phyloP scores from a whole-genome alignment of 1,140 invertebrate genomes.

The Drosophila biarmipes region DNA sequence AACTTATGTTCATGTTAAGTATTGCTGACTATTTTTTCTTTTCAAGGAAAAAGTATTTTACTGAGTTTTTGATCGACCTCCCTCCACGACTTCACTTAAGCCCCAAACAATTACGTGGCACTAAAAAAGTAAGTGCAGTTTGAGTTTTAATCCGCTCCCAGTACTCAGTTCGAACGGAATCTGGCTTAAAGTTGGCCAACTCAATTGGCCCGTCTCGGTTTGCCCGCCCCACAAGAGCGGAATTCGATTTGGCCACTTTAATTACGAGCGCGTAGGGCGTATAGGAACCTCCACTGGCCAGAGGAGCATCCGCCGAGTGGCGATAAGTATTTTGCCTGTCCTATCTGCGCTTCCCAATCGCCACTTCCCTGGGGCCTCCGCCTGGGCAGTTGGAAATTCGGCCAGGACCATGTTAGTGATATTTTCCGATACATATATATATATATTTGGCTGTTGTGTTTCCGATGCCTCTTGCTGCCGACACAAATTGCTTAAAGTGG shows the following conservation, averaged over 20 bases:
- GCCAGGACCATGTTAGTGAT: slow-evolving; percentile 43
- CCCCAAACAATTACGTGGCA: background rate
- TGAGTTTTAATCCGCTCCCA: slow-evolving; percentile 39
- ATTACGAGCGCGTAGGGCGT: slow-evolving; percentile 56
- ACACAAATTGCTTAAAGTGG: slow-evolving; percentile 81
- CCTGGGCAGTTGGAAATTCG: slow-evolving; percentile 27
- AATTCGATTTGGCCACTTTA: slow-evolving; percentile 53
- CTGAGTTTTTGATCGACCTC: background rate
- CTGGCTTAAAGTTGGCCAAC: slow-evolving; percentile 30
- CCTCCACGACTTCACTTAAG: background rate
- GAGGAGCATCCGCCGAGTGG: slow-evolving; percentile 26
- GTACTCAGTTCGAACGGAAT: slow-evolving; percentile 8
- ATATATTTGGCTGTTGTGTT: slow-evolving; percentile 29
- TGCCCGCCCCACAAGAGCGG: slow-evolving; percentile 10
- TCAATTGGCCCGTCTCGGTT: slow-evolving; percentile 31
- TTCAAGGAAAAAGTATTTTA: background rate
- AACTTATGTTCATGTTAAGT: no score
- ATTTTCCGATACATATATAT: slow-evolving; percentile 30
- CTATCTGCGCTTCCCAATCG: slow-evolving; percentile 25
- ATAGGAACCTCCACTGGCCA: slow-evolving; percentile 37
- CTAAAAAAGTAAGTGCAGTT: slow-evolving; percentile 4
- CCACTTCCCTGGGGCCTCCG: background rate
- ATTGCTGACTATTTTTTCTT: no score
- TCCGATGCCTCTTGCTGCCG: slow-evolving; percentile 47
- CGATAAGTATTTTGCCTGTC: slow-evolving; percentile 52